A percentile compares a stretch with the other conserved stretches of the same genome.
Conservation (phyloP, 2,797 vertebrate species). For the Falco concolor region DNA sequence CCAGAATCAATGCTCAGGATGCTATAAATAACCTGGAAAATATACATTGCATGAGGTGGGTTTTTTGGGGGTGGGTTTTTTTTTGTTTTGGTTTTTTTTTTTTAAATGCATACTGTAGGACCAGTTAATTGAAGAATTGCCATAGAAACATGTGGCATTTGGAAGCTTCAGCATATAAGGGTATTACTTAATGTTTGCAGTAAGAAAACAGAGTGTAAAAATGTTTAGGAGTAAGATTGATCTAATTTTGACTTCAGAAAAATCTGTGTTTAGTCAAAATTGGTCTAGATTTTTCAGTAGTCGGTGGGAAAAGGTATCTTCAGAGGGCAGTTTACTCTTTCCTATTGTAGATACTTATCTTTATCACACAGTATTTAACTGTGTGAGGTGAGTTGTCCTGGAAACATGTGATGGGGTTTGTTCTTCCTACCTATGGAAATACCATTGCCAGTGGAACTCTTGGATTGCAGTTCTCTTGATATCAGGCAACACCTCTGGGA, state of each 20-base stretch:
- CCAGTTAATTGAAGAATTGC: background rate
- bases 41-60: background rate
- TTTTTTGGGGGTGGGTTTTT: too few species aligned
- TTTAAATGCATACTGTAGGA: background rate
- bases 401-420: accelerated
- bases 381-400: background rate
- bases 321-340: background rate
- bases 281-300: background rate
- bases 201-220: background rate
- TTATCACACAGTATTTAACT: background rate
- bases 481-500: background rate
- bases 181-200: background rate
- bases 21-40: background rate
- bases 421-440: background rate
- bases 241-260: background rate
- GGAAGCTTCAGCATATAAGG: background rate
- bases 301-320: background rate
- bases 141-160: background rate
- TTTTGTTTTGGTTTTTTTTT: background rate
- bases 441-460: background rate
- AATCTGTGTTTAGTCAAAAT: background rate
- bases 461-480: background rate
- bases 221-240: background rate
- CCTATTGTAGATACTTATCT: background rate
- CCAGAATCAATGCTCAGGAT: background rate